Evolutionary conservation across 1,140 invertebrate genomes (phyloP).

Genomic region (Anastatus disparis): DNA sequence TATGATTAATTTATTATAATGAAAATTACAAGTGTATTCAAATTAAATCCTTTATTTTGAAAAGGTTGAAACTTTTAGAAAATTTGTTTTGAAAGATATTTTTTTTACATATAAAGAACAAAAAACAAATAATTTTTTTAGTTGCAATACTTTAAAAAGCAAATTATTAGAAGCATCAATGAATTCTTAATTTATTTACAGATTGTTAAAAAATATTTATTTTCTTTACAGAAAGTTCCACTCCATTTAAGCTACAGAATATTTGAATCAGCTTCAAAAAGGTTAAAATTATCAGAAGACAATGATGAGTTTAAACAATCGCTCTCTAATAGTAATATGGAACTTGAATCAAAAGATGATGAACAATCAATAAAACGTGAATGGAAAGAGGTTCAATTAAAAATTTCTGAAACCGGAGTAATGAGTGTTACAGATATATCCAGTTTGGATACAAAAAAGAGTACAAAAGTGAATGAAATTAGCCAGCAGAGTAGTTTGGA

Average conservation of each 20-base stretch:
- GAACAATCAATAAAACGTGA: conserved; percentile 58
- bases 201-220: too few species aligned
- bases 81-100: too few species aligned
- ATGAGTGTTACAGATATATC: conserved; percentile 73
- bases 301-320: conserved; percentile 60
- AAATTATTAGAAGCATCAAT: too few species aligned
- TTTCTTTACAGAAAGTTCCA: conserved; percentile 70
- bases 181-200: too few species aligned
- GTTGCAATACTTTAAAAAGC: too few species aligned
- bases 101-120: too few species aligned
- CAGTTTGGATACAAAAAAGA: conserved; percentile 58
- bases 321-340: conserved; percentile 56
- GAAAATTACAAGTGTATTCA: too few species aligned
- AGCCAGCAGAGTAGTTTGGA: conserved; percentile 42
- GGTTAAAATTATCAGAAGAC: conserved; percentile 64
- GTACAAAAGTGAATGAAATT: conserved; percentile 52
- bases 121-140: too few species aligned
- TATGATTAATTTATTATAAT: too few species aligned
- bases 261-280: conserved; percentile 69
- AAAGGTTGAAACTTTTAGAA: too few species aligned
- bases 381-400: conserved; percentile 76
- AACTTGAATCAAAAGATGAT: conserved; percentile 51
- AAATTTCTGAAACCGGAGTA: conserved; percentile 77
- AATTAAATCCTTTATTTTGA: too few species aligned
- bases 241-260: conserved; percentile 72